Evolutionary conservation across 2,888 invertebrate species (phyloP).

Genomic region (Petrophora chlorosata): DNA sequence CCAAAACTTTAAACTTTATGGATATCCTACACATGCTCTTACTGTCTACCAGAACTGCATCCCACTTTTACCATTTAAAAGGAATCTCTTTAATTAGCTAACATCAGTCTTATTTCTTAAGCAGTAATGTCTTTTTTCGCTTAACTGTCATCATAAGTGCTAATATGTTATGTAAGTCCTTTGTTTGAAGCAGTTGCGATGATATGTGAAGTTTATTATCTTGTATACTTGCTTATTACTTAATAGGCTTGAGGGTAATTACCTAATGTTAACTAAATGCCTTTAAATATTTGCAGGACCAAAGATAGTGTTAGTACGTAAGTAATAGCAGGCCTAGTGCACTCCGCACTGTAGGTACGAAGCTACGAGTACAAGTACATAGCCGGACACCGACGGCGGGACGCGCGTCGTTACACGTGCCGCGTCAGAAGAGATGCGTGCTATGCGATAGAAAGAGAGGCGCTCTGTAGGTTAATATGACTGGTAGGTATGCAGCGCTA

Average conservation of each 20-base stretch:
- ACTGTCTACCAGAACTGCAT: constrained; percentile 36
- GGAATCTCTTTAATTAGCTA: constrained; percentile 11
- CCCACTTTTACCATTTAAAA: constrained; percentile 43
- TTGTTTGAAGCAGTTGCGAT: constrained; percentile 22
- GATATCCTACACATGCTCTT: constrained; percentile 19
- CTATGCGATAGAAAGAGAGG: too few species aligned
- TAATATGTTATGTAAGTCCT: constrained; percentile 40
- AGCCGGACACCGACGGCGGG: too few species aligned
- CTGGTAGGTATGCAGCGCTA: too few species aligned
- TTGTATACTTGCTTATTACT: constrained; percentile 24
- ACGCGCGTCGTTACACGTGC: too few species aligned
- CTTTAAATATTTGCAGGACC: not conserved
- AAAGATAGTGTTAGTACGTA: not conserved
- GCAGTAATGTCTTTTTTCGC: constrained; percentile 17
- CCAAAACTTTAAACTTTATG: not conserved
- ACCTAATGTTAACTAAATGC: constrained; percentile 1
- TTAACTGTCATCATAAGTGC: not conserved
- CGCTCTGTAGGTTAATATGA: too few species aligned
- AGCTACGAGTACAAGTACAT: too few species aligned
- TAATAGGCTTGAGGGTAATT: constrained; percentile 14
- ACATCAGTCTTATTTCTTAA: constrained; percentile 2
- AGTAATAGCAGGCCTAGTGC: too few species aligned
- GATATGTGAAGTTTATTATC: constrained; percentile 13
- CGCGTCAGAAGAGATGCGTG: too few species aligned
- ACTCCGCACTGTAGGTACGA: too few species aligned